phyloP scores from a whole-genome alignment of 1,140 invertebrate genomes.

The Aphelinus certus region DNA sequence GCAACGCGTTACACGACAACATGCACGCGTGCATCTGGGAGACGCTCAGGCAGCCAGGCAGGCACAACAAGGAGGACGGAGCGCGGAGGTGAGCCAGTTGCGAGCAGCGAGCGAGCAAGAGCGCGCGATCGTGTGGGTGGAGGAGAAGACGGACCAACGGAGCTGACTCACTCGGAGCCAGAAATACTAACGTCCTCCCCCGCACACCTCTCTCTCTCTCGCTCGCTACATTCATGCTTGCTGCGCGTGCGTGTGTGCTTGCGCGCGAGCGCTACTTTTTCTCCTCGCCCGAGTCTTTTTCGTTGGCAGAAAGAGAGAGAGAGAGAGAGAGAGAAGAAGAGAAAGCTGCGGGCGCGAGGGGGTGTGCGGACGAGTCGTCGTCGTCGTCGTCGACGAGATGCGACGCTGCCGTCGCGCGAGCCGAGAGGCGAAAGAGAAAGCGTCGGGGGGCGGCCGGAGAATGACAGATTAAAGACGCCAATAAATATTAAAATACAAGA shows the following conservation, averaged over 20 bases:
- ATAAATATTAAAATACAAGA: conserved; percentile 31
- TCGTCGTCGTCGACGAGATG: neutral
- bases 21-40: neutral
- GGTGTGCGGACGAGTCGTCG: neutral
- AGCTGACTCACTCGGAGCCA: conserved; percentile 50
- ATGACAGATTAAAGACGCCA: conserved; percentile 34
- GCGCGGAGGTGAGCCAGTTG: conserved; percentile 25
- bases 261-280: conserved; percentile 3
- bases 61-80: conserved; percentile 3
- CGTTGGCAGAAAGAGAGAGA: neutral
- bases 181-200: conserved; percentile 44
- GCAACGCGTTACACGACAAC: conserved; percentile 29
- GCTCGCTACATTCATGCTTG: neutral
- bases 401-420: neutral
- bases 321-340: conserved; percentile 29
- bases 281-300: neutral
- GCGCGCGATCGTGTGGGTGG: conserved; percentile 50
- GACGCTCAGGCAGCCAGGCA: neutral
- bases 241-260: neutral
- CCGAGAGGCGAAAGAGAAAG: conserved; percentile 19
- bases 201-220: neutral
- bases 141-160: conserved; percentile 15
- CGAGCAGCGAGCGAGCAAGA: conserved; percentile 1
- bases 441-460: neutral
- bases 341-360: neutral